Evolutionary conservation across 2,797 vertebrate species (phyloP), one percentile per base, ranked within the genome.

Genomic region (Myotis findleyi): DNA sequence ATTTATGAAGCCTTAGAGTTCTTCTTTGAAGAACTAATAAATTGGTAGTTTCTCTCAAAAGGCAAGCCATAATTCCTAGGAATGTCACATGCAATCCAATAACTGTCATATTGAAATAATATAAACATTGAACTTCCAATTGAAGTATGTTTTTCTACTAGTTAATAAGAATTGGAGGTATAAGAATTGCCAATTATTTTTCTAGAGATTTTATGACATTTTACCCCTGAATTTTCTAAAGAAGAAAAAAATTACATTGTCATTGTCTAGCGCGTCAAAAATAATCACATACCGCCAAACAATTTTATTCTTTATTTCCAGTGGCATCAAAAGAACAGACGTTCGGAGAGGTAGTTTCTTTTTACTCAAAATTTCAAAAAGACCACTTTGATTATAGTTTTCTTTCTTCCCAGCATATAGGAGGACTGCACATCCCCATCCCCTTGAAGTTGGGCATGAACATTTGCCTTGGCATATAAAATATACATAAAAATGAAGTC

Each of bases 11-110:
- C 86, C 12, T 86, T 21, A 68, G 30, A 83, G 7, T 87, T 51
- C 9, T 93, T 90, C 68, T 68, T 73, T 84, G n/a, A 95, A 91
- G 16, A 25, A 93, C 41, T 44, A 82, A 93, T 87, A 89, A 89
- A 66, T 33, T 30, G 44, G 27, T 75, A 90, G 33, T 49, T 69
- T 86, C 44, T 79, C 64, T 95, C 53, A 88, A 96, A 93, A 92
- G 7, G 25, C 27, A 95, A 62, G 16, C 27, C 33, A 25, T 38
- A 73, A 76, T 89, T 82, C 90, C 62, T 69, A 85, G 62, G 25
- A 91, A 69, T 87, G 49, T 72, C 53, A 93, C 41, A 44, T 72
- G 13, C 16, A 69, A 77, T 55, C 53, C 5, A 53, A 38, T 69
- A 87, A 33, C 30, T 92, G 20, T 59, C 62, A 95, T 75, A 89